Evolutionary conservation across 2,888 invertebrate species (phyloP).

Genomic region (Drosophila parthenogenetica): DNA sequence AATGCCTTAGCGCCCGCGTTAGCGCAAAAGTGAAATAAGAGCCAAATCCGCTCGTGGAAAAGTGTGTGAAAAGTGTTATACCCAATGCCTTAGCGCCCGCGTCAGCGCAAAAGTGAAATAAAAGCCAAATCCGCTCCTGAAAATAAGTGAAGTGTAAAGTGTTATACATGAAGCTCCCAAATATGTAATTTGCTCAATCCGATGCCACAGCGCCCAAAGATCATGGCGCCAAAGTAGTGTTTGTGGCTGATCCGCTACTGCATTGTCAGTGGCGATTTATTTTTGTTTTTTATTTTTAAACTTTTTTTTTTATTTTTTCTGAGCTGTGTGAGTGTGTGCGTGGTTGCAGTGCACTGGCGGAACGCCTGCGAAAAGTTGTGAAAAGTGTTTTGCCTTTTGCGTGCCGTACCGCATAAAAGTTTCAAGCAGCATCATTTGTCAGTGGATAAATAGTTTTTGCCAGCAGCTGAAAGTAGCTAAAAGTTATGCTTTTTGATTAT

Average conservation of each 20-base stretch:
- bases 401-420: slow-evolving; percentile 62
- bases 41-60: no score
- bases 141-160: no score
- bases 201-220: background rate
- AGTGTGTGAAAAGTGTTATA: no score
- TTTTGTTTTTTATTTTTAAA: slow-evolving; percentile 10
- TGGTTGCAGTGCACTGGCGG: slow-evolving; percentile 26
- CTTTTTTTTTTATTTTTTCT: background rate
- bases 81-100: no score
- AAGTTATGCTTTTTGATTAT: slow-evolving; percentile 80
- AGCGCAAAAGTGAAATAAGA: no score
- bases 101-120: no score
- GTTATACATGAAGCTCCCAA: no score
- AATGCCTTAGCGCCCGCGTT: no score
- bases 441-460: slow-evolving; percentile 77
- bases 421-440: slow-evolving; percentile 78
- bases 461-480: slow-evolving; percentile 75
- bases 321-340: background rate
- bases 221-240: background rate
- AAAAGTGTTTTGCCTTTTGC: slow-evolving; percentile 78
- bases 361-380: slow-evolving; percentile 65
- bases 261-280: slow-evolving; percentile 43
- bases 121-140: no score
- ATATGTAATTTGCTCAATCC: no score
- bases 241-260: background rate